phyloP scores from a whole-genome alignment of 2,797 vertebrate species.

The Periophthalmus magnuspinnatus region DNA sequence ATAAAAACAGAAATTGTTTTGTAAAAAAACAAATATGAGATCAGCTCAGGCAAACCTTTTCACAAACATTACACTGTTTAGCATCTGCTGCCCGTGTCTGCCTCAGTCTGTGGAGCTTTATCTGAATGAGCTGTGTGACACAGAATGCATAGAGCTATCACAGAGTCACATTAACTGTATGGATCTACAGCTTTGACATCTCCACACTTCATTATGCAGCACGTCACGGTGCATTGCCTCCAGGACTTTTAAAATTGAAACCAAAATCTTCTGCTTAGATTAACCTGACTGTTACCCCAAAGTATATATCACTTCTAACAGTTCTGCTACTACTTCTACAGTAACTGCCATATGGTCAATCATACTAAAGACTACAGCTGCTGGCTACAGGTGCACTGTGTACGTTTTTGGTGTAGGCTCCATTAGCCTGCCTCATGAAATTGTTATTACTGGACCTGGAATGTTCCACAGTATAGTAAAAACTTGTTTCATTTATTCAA shows the following conservation, averaged over 20 bases:
- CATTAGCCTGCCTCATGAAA: no score
- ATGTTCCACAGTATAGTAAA: no score
- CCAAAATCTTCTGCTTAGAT: background rate
- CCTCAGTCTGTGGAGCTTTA: constrained; percentile 17
- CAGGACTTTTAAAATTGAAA: constrained; percentile 3
- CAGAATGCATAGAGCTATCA: constrained; percentile 16
- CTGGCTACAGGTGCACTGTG: background rate
- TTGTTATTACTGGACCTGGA: no score
- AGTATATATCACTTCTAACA: background rate
- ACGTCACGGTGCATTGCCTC: background rate
- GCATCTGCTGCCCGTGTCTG: background rate
- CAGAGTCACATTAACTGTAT: constrained; percentile 7
- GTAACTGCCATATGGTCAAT: no score
- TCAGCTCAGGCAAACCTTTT: background rate
- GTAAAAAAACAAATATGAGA: constrained; percentile 2
- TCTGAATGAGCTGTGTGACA: constrained; percentile 18
- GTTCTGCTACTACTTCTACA: background rate
- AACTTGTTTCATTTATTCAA: no score
- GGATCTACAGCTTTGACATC: background rate
- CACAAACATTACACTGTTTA: constrained; percentile 8
- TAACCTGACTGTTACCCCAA: background rate
- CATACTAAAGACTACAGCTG: background rate
- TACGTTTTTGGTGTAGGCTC: background rate
- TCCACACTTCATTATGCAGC: constrained; percentile 2
- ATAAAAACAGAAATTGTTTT: background rate